Percentiles rank a stretch among this genome's conserved stretches.
These are phyloP conservation scores for Aulostomus chinensis DNA, from an alignment of 2,797 vertebrate genomes.

Conservation along the genomic window DNA sequence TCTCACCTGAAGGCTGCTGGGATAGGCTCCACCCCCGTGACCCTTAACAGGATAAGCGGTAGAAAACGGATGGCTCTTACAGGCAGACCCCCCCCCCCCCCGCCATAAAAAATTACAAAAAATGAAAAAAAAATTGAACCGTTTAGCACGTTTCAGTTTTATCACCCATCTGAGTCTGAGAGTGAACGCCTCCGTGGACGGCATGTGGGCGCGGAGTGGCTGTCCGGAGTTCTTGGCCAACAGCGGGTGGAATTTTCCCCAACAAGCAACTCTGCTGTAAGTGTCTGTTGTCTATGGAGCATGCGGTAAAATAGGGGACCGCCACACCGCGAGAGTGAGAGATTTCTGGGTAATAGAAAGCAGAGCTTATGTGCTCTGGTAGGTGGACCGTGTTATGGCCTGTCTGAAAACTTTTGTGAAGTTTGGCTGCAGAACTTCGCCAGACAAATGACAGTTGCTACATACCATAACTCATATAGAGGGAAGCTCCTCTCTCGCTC, in stretches of 20 bases:
- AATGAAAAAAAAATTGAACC: no score
- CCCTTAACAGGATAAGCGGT: no score
- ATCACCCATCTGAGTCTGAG: no score
- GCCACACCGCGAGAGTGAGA: slow-evolving; percentile 15
- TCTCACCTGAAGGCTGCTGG: no score
- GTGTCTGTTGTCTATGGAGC: slow-evolving; percentile 40
- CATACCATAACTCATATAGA: slow-evolving; percentile 50
- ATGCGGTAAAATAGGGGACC: slow-evolving; percentile 24
- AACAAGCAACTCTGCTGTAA: slow-evolving; percentile 18
- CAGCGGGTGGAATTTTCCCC: background rate
- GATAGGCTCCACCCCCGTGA: no score
- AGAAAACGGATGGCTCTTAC: no score
- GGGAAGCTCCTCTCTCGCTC: slow-evolving; percentile 20
- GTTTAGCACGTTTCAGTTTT: no score
- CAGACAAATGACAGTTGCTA: slow-evolving; percentile 56
- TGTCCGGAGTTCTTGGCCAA: background rate
- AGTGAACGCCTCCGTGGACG: no score
- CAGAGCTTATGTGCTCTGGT: slow-evolving; percentile 61
- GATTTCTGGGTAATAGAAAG: slow-evolving; percentile 56
- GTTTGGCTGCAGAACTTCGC: slow-evolving; percentile 60
- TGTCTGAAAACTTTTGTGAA: slow-evolving; percentile 68
- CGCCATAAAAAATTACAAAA: no score
- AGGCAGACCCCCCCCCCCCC: no score
- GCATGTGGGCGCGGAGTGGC: no score
- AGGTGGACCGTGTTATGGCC: slow-evolving; percentile 70